Conservation (phyloP, 2,888 invertebrate species). For the Glyphotaelius pellucidus region DNA sequence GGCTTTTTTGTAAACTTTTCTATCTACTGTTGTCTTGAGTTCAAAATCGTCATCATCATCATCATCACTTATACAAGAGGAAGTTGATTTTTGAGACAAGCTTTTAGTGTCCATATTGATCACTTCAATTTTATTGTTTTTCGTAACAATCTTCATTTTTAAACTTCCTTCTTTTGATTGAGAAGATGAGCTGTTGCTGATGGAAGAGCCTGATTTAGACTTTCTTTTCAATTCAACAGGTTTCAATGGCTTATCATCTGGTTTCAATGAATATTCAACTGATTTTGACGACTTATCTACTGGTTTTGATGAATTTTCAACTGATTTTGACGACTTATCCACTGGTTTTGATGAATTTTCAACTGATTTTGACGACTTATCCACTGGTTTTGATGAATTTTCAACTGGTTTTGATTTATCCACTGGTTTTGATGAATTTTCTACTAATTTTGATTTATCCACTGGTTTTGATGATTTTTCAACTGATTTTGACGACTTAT, state of each 20-base stretch:
- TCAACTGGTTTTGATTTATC: too few relatives aligned
- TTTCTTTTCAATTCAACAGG: background rate
- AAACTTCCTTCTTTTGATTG: slow-evolving; percentile 21
- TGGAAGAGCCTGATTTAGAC: background rate
- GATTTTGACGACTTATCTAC: background rate
- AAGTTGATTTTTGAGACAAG: slow-evolving; percentile 50
- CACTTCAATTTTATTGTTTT: slow-evolving; percentile 26
- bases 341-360: too few relatives aligned
- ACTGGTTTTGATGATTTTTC: too few relatives aligned
- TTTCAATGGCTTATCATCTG: background rate
- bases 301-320: background rate
- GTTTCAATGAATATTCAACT: background rate
- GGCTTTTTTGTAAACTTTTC: slow-evolving; percentile 50
- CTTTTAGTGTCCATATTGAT: background rate
- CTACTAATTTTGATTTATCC: background rate
- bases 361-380: background rate
- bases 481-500: too few relatives aligned
- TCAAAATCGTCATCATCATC: slow-evolving; percentile 54
- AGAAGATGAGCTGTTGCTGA: slow-evolving; percentile 24
- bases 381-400: too few relatives aligned
- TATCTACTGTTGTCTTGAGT: slow-evolving; percentile 52
- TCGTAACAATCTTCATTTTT: slow-evolving; percentile 26
- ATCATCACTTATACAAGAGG: slow-evolving; percentile 53
- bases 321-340: background rate
- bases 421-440: background rate